A percentile compares a stretch with the other conserved stretches of the same genome.
Evolutionary conservation across 1,140 invertebrate species (phyloP).

Genomic region (Apis cerana): DNA sequence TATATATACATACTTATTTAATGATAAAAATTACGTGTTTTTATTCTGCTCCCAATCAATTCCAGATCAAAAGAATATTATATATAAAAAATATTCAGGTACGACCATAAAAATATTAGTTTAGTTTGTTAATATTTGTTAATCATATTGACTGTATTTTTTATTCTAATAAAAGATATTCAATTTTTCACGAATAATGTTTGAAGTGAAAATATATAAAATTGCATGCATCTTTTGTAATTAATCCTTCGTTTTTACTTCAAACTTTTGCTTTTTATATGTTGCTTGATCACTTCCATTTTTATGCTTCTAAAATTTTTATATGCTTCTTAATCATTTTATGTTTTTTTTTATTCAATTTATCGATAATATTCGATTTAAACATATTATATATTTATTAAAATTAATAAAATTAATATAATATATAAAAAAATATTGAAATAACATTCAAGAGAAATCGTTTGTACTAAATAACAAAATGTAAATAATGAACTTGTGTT

Average conservation of each 20-base stretch:
- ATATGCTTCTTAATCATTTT: neutral
- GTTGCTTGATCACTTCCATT: constrained; percentile 1
- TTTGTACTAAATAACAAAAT: neutral
- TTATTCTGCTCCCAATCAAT: constrained; percentile 59
- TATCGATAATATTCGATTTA: no score
- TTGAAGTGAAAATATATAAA: constrained; percentile 61
- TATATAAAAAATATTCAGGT: constrained; percentile 52
- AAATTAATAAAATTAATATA: constrained; percentile 10
- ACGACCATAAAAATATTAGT: constrained; percentile 50
- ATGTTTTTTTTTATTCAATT: neutral
- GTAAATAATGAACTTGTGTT: neutral
- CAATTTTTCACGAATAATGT: constrained; percentile 27
- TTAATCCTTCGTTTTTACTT: constrained; percentile 1
- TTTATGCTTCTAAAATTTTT: neutral
- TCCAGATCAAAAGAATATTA: constrained; percentile 59
- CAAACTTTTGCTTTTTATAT: neutral
- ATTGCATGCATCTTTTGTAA: constrained; percentile 38
- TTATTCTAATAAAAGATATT: constrained; percentile 23
- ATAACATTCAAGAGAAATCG: neutral
- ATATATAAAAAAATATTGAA: neutral
- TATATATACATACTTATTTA: constrained; percentile 47
- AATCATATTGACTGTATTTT: constrained; percentile 35
- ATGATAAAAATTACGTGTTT: constrained; percentile 53
- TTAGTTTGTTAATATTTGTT: constrained; percentile 41
- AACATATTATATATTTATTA: neutral